Conservation (phyloP, 2,888 invertebrate species). For the Onchidella celtica region DNA sequence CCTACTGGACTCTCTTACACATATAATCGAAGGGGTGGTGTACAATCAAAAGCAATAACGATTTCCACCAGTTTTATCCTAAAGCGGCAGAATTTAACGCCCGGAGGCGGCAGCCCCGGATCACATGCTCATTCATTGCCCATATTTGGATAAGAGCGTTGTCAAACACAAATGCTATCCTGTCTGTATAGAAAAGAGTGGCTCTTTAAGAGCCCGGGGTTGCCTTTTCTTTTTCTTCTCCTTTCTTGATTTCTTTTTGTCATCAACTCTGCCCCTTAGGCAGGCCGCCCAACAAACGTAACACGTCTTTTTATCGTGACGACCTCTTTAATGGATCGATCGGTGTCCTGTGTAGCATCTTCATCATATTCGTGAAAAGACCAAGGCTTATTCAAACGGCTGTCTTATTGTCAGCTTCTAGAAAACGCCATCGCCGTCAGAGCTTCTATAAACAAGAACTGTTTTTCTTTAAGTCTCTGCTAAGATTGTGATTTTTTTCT, state of each 20-base stretch:
- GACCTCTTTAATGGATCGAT: constrained; percentile 43
- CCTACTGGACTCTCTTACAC: background rate
- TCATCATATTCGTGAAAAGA: constrained; percentile 34
- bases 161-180: constrained; percentile 42
- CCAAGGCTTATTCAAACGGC: constrained; percentile 32
- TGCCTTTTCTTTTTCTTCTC: no score
- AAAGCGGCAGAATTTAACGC: constrained; percentile 24
- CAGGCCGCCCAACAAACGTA: constrained; percentile 16
- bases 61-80: background rate
- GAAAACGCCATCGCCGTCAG: constrained; percentile 20
- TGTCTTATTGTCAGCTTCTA: constrained; percentile 30
- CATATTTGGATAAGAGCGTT: constrained; percentile 37
- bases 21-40: constrained; percentile 30
- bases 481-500: background rate
- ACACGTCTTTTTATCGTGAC: constrained; percentile 9
- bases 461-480: background rate
- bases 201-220: background rate
- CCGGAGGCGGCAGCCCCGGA: background rate
- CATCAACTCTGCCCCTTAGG: constrained; percentile 28
- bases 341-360: constrained; percentile 14
- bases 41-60: constrained; percentile 22
- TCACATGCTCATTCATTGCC: constrained; percentile 37
- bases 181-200: constrained; percentile 34
- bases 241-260: constrained; percentile 25
- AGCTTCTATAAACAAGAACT: constrained; percentile 23